Evolutionary conservation across 2,888 invertebrate genomes (phyloP), one percentile per base, ranked within the genome.

Genomic region (Chamaedrilus cognettii): DNA sequence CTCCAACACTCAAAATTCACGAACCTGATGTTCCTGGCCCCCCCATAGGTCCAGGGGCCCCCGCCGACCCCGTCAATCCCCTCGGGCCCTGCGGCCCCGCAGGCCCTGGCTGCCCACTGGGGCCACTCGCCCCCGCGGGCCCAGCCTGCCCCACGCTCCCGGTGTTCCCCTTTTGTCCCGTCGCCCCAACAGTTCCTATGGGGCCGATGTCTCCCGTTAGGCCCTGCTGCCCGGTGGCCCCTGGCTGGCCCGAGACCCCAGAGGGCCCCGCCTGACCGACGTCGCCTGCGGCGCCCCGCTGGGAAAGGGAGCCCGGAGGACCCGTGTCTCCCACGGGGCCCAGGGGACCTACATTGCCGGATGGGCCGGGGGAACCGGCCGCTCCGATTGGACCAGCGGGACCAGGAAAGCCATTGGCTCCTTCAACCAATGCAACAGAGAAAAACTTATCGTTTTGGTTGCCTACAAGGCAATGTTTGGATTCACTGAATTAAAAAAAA

Each of bases 171-270:
- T 5, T 55, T 55, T 7, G 26, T 23, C 55, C 55, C 11, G 58
- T 68, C 3, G 72, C 49, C 34, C 75, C 76, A 59, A 67, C 59
- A n/a, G 60, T 76, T 34, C 93, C 93, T 7, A 89, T 88, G n/a
- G 56, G 42, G 51, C 73, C 73, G 32, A 31, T 35, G 23, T 67
- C 65, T 3, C 74, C 74, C n/a, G 64, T 57, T 19, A 35, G 66
- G 65, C 79, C 78, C 51, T 77, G 72, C 55, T 74, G 72, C 50
- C 68, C 68, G 2, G 61, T 78, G 58, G 30, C 34, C 28, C 75
- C 61, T 30, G 30, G 35, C 26, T 51, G 50, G 42, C 66, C 62
- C n/a, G 31, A 30, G 33, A 60, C 3, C 19, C 56, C 26, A 31
- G 58, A n/a, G 55, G 33, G 49, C 19, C 71, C 71, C 30, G n/a